These are phyloP conservation scores for Manis pentadactyla DNA, from an alignment of 2,797 vertebrate genomes.

Conservation along the genomic window DNA sequence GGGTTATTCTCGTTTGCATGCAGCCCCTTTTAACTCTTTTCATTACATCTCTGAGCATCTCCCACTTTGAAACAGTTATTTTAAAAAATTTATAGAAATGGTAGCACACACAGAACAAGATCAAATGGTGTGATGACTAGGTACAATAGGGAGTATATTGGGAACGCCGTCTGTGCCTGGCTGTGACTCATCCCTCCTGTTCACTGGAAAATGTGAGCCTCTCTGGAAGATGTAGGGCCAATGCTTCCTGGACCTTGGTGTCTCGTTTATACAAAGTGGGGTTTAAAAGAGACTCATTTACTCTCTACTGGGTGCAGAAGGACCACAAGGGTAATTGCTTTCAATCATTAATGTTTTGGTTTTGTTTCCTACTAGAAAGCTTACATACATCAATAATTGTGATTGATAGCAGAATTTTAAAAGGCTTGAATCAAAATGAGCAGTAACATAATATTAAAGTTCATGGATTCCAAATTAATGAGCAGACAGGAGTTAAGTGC, in stretches of 20 bases:
- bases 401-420: conserved; percentile 25
- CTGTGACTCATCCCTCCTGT: not conserved
- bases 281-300: not conserved
- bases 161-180: not conserved
- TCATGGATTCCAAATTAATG: not conserved
- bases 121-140: not conserved
- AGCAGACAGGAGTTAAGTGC: not conserved
- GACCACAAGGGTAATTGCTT: not conserved
- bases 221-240: not conserved
- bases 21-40: conserved; percentile 11
- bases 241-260: not conserved
- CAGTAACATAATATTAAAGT: not conserved
- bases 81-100: not conserved
- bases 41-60: not conserved
- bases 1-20: conserved; percentile 4
- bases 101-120: not conserved
- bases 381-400: not conserved
- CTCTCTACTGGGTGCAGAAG: not conserved
- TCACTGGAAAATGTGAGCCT: not conserved
- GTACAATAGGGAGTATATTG: too few species aligned
- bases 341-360: not conserved
- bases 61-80: not conserved
- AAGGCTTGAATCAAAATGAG: conserved; percentile 25
- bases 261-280: not conserved
- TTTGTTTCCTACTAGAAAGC: not conserved